A percentile compares a stretch with the other conserved stretches of the same genome.
These are phyloP conservation scores for Ceratotherium simum DNA, from an alignment of 2,113 vertebrate species.

Conservation along the genomic window DNA sequence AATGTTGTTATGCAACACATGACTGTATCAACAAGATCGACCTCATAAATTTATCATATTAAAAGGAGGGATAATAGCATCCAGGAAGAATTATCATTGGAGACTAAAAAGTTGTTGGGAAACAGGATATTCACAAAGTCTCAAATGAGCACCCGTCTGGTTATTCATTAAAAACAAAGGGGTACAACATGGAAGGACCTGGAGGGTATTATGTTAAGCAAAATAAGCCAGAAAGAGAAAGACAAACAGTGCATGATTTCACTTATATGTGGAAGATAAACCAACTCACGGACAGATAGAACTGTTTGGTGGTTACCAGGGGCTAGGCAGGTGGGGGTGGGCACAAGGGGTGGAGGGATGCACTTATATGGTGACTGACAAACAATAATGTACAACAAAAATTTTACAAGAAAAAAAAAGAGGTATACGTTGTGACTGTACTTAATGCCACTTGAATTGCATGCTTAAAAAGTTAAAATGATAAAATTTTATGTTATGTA, in stretches of 20 bases:
- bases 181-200: too few relatives aligned
- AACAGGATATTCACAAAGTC: neutral
- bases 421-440: neutral
- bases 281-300: too few relatives aligned
- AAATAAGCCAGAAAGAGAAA: too few relatives aligned
- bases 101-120: neutral
- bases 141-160: neutral
- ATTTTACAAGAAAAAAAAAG: neutral
- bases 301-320: too few relatives aligned
- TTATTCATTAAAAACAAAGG: neutral
- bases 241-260: too few relatives aligned
- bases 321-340: too few relatives aligned
- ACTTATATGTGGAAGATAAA: too few relatives aligned
- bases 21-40: neutral
- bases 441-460: neutral
- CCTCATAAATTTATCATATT: neutral
- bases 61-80: neutral
- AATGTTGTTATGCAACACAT: too few relatives aligned
- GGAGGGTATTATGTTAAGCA: too few relatives aligned
- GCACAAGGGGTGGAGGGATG: too few relatives aligned
- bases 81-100: neutral
- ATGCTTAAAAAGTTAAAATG: slow-evolving; percentile 5
- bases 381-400: too few relatives aligned
- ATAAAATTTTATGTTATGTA: neutral
- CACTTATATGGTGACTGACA: too few relatives aligned